A percentile compares a stretch with the other conserved stretches of the same genome.
phyloP scores from a whole-genome alignment of 2,797 vertebrate species.

The Aplochiton taeniatus region DNA sequence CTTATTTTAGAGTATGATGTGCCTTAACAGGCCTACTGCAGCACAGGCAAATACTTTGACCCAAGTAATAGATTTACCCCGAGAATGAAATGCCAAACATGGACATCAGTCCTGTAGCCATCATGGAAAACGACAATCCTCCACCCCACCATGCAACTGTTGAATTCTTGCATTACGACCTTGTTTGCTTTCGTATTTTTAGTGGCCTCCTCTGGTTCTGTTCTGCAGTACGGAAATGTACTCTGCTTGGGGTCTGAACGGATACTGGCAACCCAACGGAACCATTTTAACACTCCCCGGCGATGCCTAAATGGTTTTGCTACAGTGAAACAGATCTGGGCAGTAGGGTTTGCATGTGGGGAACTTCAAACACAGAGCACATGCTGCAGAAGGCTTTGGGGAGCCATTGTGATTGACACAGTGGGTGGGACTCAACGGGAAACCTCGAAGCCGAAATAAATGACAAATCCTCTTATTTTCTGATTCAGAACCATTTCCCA shows the following conservation, averaged over 20 bases:
- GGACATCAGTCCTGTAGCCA: too few species aligned
- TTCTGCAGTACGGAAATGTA: slow-evolving; percentile 16
- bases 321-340: slow-evolving; percentile 20
- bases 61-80: too few species aligned
- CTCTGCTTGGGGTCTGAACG: slow-evolving; percentile 19
- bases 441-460: slow-evolving; percentile 32
- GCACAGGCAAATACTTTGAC: too few species aligned
- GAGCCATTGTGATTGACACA: slow-evolving; percentile 35
- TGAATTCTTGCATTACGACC: slow-evolving; percentile 32
- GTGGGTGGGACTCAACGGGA: slow-evolving; percentile 29
- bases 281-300: slow-evolving; percentile 28
- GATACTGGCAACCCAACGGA: slow-evolving; percentile 23
- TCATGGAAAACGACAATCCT: too few species aligned
- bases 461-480: slow-evolving; percentile 44
- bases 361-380: slow-evolving; percentile 26
- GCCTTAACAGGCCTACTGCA: neutral
- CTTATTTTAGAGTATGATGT: slow-evolving; percentile 15
- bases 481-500: slow-evolving; percentile 37
- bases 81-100: too few species aligned
- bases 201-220: slow-evolving; percentile 32
- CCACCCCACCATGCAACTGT: neutral
- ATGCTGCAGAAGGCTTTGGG: slow-evolving; percentile 22
- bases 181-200: slow-evolving; percentile 30
- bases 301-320: slow-evolving; percentile 22
- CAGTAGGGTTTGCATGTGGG: slow-evolving; percentile 19